phyloP scores from a whole-genome alignment of 2,113 vertebrate genomes.

The Tachycineta bicolor region DNA sequence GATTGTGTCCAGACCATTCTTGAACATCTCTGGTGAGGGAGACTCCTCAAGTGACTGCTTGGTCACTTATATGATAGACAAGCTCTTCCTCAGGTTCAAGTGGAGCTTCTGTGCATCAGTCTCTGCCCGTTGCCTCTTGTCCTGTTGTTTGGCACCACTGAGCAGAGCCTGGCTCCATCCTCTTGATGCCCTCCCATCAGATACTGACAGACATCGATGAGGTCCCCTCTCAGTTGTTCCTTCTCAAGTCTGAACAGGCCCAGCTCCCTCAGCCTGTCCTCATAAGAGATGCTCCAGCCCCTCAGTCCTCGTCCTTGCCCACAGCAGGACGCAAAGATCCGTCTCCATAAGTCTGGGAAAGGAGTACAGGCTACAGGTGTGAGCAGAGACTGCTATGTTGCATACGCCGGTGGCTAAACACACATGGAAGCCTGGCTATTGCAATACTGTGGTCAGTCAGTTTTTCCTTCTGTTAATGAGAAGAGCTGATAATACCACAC shows the following conservation, averaged over 20 bases:
- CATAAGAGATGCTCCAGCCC: rapidly evolving
- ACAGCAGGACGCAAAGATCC: too few species aligned
- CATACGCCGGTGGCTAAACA: background rate
- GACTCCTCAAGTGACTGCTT: too few species aligned
- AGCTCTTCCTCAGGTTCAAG: background rate
- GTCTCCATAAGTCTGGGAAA: background rate
- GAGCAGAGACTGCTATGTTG: background rate
- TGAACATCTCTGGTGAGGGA: background rate
- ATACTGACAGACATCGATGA: background rate
- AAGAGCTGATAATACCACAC: background rate
- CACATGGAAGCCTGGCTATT: background rate
- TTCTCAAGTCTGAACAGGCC: background rate
- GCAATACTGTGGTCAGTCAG: too few species aligned
- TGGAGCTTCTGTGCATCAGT: background rate
- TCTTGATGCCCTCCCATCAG: background rate
- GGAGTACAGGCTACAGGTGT: background rate
- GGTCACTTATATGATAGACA: rapidly evolving
- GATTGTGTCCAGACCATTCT: rapidly evolving
- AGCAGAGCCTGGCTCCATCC: background rate
- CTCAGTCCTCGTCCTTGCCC: background rate
- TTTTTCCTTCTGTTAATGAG: background rate
- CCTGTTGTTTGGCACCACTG: too few species aligned
- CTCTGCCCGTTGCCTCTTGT: background rate
- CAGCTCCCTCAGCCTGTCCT: background rate
- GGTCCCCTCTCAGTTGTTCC: rapidly evolving